A percentile compares a stretch with the other conserved stretches of the same genome.
phyloP scores from a whole-genome alignment of 2,888 invertebrate genomes.

The Hemicrepidius hirtus region DNA sequence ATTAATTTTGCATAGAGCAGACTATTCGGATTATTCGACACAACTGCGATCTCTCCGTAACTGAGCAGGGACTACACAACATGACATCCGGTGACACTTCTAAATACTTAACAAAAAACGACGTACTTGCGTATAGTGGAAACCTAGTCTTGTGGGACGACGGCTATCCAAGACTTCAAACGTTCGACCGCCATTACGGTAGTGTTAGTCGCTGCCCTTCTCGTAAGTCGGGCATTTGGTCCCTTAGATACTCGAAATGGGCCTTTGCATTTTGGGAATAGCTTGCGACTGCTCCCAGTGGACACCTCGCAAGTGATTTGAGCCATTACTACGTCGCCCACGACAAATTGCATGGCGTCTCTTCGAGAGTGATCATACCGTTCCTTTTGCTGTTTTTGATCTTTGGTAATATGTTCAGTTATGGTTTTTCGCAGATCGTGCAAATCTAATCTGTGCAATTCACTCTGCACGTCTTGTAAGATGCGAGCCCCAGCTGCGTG shows the following conservation, averaged over 20 bases:
- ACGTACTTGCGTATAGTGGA: too few species aligned
- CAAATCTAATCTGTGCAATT: conserved; percentile 39
- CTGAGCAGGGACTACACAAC: too few species aligned
- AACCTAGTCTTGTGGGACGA: too few species aligned
- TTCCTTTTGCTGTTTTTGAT: conserved; percentile 51
- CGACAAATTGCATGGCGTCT: conserved; percentile 22
- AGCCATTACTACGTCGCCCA: conserved; percentile 53
- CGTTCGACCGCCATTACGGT: too few species aligned
- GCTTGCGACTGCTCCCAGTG: conserved; percentile 50
- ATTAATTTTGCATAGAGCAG: too few species aligned
- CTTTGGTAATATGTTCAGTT: conserved; percentile 37
- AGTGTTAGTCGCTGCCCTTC: too few species aligned
- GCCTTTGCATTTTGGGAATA: conserved; percentile 49
- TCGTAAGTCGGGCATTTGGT: too few species aligned
- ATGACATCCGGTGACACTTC: too few species aligned
- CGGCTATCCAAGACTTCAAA: too few species aligned
- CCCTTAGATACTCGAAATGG: conserved; percentile 49
- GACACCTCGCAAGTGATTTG: conserved; percentile 43
- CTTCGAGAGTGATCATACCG: conserved; percentile 44
- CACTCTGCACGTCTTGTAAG: conserved; percentile 35
- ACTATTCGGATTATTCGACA: too few species aligned
- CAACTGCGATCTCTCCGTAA: too few species aligned
- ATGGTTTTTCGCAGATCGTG: conserved; percentile 40
- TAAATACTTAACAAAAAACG: too few species aligned
- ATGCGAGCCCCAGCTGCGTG: conserved; percentile 41